A percentile compares a stretch with the other conserved stretches of the same genome.
These are phyloP conservation scores for Lerista edwardsae DNA, from an alignment of 2,797 vertebrate genomes.

Conservation along the genomic window DNA sequence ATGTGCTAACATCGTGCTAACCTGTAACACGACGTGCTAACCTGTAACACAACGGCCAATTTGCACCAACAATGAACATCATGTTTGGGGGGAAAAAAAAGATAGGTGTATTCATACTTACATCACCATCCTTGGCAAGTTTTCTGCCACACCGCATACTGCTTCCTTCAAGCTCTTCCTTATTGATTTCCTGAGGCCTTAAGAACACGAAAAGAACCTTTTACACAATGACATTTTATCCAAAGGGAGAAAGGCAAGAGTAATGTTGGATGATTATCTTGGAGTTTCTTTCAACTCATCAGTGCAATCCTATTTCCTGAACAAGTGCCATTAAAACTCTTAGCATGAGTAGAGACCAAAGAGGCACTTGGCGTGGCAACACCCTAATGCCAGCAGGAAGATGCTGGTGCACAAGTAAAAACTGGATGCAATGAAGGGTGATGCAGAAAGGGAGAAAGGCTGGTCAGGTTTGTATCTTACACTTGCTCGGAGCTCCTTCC, in stretches of 20 bases:
- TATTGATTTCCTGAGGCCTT: slow-evolving; percentile 95
- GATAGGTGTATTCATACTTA: slow-evolving; percentile 75
- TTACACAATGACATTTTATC: background rate
- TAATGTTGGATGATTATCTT: too few species aligned
- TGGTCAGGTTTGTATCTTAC: too few species aligned
- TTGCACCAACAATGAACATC: background rate
- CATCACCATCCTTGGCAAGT: slow-evolving; percentile 94
- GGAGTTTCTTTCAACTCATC: background rate
- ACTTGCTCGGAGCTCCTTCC: background rate
- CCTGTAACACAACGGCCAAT: background rate
- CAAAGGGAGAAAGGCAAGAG: background rate
- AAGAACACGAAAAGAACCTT: slow-evolving; percentile 12
- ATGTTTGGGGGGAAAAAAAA: background rate
- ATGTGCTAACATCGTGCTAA: too few species aligned
- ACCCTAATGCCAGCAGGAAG: background rate
- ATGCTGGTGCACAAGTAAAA: background rate
- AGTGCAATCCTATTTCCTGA: background rate
- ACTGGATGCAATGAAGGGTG: too few species aligned
- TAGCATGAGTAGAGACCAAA: too few species aligned
- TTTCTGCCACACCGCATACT: slow-evolving; percentile 98
- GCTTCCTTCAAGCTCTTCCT: slow-evolving; percentile 90
- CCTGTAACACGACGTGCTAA: background rate
- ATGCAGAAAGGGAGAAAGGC: background rate
- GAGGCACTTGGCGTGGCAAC: too few species aligned
- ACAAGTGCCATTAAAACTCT: background rate